A percentile compares a stretch with the other conserved stretches of the same genome.
Evolutionary conservation across 2,888 invertebrate species (phyloP).

Genomic region (Mimumesa dahlbomi): DNA sequence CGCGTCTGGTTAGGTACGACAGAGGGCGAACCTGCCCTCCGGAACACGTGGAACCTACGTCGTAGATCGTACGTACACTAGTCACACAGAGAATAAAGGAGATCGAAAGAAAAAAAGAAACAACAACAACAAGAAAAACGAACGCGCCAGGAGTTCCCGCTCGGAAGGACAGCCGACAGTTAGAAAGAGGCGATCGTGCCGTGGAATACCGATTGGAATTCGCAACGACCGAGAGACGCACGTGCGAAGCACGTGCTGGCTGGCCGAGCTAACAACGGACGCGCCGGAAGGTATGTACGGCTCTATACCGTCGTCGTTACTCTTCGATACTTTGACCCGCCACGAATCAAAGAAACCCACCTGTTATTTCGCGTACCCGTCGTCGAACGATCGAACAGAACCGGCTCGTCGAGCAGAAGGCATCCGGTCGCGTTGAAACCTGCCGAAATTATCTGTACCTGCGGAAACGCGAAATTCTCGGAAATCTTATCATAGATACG

Average conservation of each 20-base stretch:
- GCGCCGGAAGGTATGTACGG: constrained; percentile 33
- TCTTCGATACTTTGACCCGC: constrained; percentile 56
- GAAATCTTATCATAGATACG: constrained; percentile 42
- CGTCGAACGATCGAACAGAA: too few relatives aligned
- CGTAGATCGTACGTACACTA: too few relatives aligned
- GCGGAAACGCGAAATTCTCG: constrained; percentile 43
- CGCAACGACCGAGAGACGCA: constrained; percentile 38
- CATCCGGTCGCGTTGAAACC: constrained; percentile 25
- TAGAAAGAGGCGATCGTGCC: constrained; percentile 59
- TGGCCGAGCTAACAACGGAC: constrained; percentile 1
- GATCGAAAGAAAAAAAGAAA: background rate
- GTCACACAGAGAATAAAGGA: too few relatives aligned
- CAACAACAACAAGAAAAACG: background rate
- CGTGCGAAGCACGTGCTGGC: constrained; percentile 66
- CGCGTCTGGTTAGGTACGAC: too few relatives aligned
- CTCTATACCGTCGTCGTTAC: constrained; percentile 47
- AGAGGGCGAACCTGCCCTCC: too few relatives aligned
- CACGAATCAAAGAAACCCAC: constrained; percentile 14
- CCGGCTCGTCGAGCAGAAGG: background rate
- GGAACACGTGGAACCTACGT: too few relatives aligned
- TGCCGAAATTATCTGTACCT: constrained; percentile 49
- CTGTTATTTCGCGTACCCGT: background rate
- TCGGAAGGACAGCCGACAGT: background rate
- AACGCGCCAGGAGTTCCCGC: background rate
- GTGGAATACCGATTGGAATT: constrained; percentile 65